Evolutionary conservation across 2,797 vertebrate genomes (phyloP).

Genomic region (Coluber constrictor): DNA sequence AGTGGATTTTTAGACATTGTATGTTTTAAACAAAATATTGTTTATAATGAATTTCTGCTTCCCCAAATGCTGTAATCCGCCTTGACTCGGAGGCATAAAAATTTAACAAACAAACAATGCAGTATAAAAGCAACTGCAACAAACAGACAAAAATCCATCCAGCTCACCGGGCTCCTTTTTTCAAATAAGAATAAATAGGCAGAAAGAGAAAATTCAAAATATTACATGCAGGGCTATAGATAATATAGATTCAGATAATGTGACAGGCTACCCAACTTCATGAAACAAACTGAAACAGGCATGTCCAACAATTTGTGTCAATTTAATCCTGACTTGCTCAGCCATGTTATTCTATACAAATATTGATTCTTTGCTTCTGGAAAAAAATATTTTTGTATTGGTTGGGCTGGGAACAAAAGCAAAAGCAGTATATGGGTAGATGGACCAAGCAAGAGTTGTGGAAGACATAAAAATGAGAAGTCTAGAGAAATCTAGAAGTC

Average conservation of each 20-base stretch:
- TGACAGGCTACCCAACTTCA: background rate
- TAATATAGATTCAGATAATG: background rate
- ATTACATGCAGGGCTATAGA: background rate
- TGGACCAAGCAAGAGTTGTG: background rate
- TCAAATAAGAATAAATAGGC: background rate
- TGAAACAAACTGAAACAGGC: background rate
- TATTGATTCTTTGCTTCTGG: background rate
- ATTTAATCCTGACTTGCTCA: background rate
- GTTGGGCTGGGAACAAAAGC: background rate
- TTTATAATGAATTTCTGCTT: background rate
- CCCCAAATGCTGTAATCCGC: background rate
- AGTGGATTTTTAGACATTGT: background rate
- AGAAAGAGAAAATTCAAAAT: rapidly evolving
- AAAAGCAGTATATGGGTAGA: background rate
- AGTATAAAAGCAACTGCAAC: background rate
- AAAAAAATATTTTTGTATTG: background rate
- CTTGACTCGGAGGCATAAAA: background rate
- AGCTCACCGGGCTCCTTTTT: background rate
- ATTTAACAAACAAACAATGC: background rate
- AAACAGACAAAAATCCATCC: background rate
- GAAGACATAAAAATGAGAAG: background rate
- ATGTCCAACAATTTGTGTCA: background rate
- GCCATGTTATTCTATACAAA: background rate
- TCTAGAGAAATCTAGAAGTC: background rate
- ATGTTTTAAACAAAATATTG: background rate